These are phyloP conservation scores for Paraescarpia echinospica DNA, from an alignment of 1,140 invertebrate genomes.

Conservation along the genomic window DNA sequence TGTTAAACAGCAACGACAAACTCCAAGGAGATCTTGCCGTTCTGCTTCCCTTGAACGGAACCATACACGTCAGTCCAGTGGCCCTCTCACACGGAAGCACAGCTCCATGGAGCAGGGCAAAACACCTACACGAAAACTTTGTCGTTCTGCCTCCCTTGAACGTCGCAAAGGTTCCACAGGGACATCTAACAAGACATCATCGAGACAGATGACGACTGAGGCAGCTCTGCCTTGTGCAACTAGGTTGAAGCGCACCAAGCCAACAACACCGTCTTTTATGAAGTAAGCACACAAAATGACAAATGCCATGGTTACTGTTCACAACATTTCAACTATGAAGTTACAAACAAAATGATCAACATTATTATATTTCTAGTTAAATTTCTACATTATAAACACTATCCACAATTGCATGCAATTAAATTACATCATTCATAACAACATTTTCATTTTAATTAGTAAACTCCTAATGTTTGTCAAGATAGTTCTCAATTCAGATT, in stretches of 20 bases:
- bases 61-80: neutral
- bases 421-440: no score
- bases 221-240: neutral
- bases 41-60: neutral
- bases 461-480: no score
- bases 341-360: no score
- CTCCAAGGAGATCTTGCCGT: neutral
- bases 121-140: neutral
- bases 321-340: slow-evolving; percentile 10
- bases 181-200: neutral
- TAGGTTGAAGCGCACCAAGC: slow-evolving; percentile 33
- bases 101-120: neutral
- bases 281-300: slow-evolving; percentile 33
- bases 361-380: no score
- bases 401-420: no score
- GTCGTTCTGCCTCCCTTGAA: neutral
- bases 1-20: neutral
- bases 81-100: neutral
- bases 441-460: no score
- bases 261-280: slow-evolving; percentile 40
- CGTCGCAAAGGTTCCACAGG: neutral
- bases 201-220: neutral
- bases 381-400: no score
- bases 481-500: no score
- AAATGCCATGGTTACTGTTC: slow-evolving; percentile 30